A percentile compares a stretch with the other conserved stretches of the same genome.
Evolutionary conservation across 2,797 vertebrate genomes (phyloP).

Genomic region (Anguilla pacifica): DNA sequence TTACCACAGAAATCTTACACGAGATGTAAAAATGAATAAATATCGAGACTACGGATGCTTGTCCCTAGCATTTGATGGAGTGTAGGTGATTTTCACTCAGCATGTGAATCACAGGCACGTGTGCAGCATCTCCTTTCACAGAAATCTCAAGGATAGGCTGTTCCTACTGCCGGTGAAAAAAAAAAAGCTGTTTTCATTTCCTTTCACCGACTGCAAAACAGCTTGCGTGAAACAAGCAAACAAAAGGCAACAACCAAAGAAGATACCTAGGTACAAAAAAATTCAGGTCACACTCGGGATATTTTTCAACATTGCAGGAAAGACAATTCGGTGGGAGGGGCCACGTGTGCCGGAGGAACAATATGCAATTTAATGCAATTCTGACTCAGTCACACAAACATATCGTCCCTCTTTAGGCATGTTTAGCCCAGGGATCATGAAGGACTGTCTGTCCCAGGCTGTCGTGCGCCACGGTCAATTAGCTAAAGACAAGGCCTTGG

Average conservation of each 20-base stretch:
- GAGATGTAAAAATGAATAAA: background rate
- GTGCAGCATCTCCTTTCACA: background rate
- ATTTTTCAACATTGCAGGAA: background rate
- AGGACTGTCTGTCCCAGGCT: background rate
- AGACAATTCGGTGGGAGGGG: background rate
- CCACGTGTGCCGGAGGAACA: background rate
- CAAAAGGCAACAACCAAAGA: background rate
- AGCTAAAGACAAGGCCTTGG: background rate
- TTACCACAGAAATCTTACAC: background rate
- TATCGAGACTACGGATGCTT: background rate
- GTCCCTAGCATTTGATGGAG: background rate
- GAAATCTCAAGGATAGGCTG: background rate
- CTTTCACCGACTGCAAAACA: background rate
- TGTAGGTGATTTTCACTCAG: background rate
- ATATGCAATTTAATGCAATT: background rate
- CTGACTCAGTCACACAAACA: background rate
- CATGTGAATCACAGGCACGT: background rate
- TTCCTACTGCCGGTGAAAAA: background rate
- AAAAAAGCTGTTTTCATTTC: background rate
- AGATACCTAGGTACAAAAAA: background rate
- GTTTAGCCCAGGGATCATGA: background rate
- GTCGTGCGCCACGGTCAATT: conserved; percentile 47
- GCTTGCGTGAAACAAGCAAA: background rate
- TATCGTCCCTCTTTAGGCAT: background rate
- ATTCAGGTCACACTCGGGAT: background rate